These are phyloP conservation scores for Acanthochromis polyacanthus DNA, from an alignment of 2,113 vertebrate genomes.

Conservation along the genomic window DNA sequence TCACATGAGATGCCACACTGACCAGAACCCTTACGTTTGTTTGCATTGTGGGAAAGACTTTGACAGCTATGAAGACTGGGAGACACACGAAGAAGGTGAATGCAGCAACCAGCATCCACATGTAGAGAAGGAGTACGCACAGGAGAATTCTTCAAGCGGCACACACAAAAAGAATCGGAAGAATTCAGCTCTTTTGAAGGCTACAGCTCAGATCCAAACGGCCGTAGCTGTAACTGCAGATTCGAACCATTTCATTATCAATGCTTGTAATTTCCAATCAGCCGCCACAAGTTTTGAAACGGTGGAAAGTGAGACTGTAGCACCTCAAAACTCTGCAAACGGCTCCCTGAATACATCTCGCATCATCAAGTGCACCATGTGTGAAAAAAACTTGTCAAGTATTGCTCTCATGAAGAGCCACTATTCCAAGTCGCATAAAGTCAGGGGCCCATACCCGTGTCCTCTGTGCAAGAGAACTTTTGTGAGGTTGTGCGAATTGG, in stretches of 20 bases:
- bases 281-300: background rate
- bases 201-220: too few species aligned
- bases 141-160: background rate
- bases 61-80: slow-evolving; percentile 4
- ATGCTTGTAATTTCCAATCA: background rate
- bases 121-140: background rate
- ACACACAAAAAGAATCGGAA: background rate
- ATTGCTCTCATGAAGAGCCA: slow-evolving; percentile 22
- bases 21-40: slow-evolving; percentile 6
- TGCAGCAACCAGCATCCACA: background rate
- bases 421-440: slow-evolving; percentile 21
- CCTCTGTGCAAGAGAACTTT: slow-evolving; percentile 43
- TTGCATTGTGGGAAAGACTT: slow-evolving; percentile 30
- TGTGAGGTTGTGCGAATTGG: slow-evolving; percentile 31
- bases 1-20: slow-evolving; percentile 33
- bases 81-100: slow-evolving; percentile 23
- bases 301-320: slow-evolving; percentile 12
- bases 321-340: background rate
- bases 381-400: slow-evolving; percentile 39
- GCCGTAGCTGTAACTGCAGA: background rate
- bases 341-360: background rate
- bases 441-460: slow-evolving; percentile 30
- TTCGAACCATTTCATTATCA: background rate
- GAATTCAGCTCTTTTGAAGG: background rate
- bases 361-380: slow-evolving; percentile 49